A percentile compares a stretch with the other conserved stretches of the same genome.
Conservation (phyloP, 2,888 invertebrate species). For the Coremacera marginata region DNA sequence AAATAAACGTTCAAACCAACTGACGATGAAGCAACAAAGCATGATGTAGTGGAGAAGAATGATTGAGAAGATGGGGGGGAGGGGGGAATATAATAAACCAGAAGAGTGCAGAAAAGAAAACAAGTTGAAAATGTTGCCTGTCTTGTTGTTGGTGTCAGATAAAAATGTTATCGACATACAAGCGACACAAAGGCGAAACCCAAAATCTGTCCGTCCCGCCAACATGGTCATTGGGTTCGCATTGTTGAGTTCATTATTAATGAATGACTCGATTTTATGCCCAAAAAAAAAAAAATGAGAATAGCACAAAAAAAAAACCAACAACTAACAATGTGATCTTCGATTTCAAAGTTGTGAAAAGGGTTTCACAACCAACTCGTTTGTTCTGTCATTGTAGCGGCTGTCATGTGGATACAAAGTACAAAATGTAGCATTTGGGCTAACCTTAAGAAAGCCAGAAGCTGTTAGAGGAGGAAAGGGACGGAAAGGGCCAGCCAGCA, state of each 20-base stretch:
- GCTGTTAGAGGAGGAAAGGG: neutral
- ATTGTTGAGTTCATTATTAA: conserved; percentile 48
- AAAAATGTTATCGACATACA: conserved; percentile 18
- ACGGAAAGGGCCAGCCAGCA: too few relatives aligned
- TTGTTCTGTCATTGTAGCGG: conserved; percentile 2
- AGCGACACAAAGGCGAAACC: conserved; percentile 15
- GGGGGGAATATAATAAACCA: neutral
- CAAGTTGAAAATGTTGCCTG: conserved; percentile 11
- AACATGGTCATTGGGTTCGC: conserved; percentile 38
- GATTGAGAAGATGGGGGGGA: neutral
- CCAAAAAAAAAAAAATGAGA: conserved; percentile 34
- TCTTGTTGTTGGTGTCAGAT: conserved; percentile 27
- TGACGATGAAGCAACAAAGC: neutral
- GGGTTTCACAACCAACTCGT: neutral
- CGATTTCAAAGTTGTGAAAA: conserved; percentile 17
- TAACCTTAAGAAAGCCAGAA: neutral
- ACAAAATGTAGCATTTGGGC: conserved; percentile 19
- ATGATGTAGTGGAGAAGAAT: neutral
- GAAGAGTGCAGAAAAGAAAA: neutral
- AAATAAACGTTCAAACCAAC: neutral
- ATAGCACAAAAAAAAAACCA: conserved; percentile 30
- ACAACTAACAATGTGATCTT: neutral
- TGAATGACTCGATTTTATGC: conserved; percentile 40
- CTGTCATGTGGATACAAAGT: neutral
- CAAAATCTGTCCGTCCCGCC: conserved; percentile 1